Conservation (phyloP, 2,797 vertebrate genomes). For the Tapirus indicus region DNA sequence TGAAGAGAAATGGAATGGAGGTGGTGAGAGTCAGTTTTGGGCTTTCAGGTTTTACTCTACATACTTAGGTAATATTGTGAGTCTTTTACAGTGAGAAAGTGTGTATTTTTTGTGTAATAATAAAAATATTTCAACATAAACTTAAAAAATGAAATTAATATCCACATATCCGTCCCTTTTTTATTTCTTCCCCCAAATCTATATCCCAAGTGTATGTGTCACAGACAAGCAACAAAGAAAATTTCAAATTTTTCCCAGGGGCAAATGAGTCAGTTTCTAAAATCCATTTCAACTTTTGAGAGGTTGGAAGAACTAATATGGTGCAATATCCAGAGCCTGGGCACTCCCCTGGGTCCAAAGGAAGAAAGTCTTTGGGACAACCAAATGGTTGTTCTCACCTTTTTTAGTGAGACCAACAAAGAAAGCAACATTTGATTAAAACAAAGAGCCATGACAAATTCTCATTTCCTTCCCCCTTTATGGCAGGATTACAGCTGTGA, state of each 20-base stretch:
- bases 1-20: background rate
- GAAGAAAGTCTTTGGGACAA: background rate
- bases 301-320: too few species aligned
- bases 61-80: background rate
- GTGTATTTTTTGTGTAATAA: background rate
- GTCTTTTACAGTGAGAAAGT: background rate
- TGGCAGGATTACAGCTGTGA: background rate
- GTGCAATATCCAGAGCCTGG: background rate
- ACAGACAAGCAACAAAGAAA: background rate
- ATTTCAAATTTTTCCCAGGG: background rate
- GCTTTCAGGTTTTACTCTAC: background rate
- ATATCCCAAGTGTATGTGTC: background rate
- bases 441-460: background rate
- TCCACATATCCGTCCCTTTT: background rate
- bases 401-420: background rate
- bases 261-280: background rate
- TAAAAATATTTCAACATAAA: background rate
- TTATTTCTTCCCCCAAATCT: background rate
- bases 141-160: slow-evolving; percentile 2
- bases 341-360: background rate
- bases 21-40: background rate
- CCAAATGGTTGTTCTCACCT: background rate
- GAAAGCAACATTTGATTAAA: background rate
- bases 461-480: background rate
- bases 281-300: too few species aligned